Conservation (phyloP, 2,797 vertebrate genomes). For the Sebastes oblongus region DNA sequence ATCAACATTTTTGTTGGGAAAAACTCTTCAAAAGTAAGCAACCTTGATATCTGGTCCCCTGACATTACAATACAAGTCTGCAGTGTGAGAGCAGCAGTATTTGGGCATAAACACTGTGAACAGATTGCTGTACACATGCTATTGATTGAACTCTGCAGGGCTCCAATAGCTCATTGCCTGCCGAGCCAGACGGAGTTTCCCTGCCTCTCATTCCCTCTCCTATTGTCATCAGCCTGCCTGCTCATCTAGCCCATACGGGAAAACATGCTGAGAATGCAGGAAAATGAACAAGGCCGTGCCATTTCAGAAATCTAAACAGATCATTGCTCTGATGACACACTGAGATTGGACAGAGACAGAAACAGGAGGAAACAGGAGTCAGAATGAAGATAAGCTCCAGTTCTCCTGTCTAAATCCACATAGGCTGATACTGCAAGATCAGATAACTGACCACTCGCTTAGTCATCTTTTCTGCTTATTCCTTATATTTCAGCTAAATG, state of each 20-base stretch:
- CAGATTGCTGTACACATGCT: constrained; percentile 65
- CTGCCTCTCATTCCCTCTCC: constrained; percentile 20
- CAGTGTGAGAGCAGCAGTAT: constrained; percentile 17
- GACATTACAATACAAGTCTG: constrained; percentile 4
- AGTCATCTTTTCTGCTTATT: not conserved
- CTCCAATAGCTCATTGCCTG: constrained; percentile 46
- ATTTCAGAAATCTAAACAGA: constrained; percentile 26
- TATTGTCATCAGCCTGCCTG: constrained; percentile 32
- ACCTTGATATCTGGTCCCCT: constrained; percentile 1
- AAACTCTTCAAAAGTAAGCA: constrained; percentile 12
- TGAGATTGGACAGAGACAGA: constrained; percentile 6
- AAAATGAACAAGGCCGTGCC: constrained; percentile 28
- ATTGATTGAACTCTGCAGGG: constrained; percentile 66
- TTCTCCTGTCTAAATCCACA: not conserved
- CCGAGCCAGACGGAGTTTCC: constrained; percentile 40
- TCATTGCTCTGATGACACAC: constrained; percentile 22
- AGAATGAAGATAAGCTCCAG: not conserved
- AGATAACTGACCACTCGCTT: not conserved
- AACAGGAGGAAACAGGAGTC: not conserved
- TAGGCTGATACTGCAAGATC: not conserved
- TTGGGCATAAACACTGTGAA: constrained; percentile 39
- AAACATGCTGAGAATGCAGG: constrained; percentile 26
- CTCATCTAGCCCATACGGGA: constrained; percentile 17
- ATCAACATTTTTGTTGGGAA: not conserved
- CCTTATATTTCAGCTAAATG: not conserved